Evolutionary conservation across 2,797 vertebrate species (phyloP).

Genomic region (Cheirogaleus major): DNA sequence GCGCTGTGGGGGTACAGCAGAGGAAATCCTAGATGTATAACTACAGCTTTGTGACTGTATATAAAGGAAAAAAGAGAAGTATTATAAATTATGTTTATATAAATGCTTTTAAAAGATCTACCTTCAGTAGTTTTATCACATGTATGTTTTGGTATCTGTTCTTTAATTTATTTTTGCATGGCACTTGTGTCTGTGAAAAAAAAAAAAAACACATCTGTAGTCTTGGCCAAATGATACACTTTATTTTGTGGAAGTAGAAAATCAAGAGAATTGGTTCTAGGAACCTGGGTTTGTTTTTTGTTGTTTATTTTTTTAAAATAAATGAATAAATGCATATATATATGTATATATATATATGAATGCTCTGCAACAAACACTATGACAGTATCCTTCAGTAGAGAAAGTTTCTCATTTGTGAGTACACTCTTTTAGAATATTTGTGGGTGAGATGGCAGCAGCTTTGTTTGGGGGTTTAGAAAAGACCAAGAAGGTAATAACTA

Average conservation of each 20-base stretch:
- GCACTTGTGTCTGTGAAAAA: slow-evolving; percentile 87
- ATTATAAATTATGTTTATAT: slow-evolving; percentile 89
- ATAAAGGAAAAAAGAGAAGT: slow-evolving; percentile 83
- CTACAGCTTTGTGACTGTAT: slow-evolving; percentile 82
- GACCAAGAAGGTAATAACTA: slow-evolving; percentile 14
- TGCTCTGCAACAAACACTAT: slow-evolving; percentile 85
- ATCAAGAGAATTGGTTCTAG: slow-evolving; percentile 81
- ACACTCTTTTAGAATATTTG: slow-evolving; percentile 51
- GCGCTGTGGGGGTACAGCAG: slow-evolving; percentile 97
- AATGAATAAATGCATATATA: slow-evolving; percentile 11
- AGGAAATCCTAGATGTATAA: slow-evolving; percentile 97
- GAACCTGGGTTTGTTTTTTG: slow-evolving; percentile 68
- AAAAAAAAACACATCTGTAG: slow-evolving; percentile 78
- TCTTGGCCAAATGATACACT: slow-evolving; percentile 85
- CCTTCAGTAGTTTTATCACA: slow-evolving; percentile 89
- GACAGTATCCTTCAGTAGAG: slow-evolving; percentile 78
- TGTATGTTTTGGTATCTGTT: slow-evolving; percentile 88
- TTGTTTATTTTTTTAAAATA: slow-evolving; percentile 66
- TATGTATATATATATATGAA: slow-evolving; percentile 14
- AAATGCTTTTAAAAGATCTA: slow-evolving; percentile 86
- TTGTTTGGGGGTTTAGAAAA: slow-evolving; percentile 46
- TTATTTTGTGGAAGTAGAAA: slow-evolving; percentile 82
- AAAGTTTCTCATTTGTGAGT: slow-evolving; percentile 81
- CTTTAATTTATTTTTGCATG: slow-evolving; percentile 92
- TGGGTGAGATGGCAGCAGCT: neutral